These are phyloP conservation scores for Glaucomys volans DNA, from an alignment of 2,113 vertebrate genomes.

Conservation along the genomic window DNA sequence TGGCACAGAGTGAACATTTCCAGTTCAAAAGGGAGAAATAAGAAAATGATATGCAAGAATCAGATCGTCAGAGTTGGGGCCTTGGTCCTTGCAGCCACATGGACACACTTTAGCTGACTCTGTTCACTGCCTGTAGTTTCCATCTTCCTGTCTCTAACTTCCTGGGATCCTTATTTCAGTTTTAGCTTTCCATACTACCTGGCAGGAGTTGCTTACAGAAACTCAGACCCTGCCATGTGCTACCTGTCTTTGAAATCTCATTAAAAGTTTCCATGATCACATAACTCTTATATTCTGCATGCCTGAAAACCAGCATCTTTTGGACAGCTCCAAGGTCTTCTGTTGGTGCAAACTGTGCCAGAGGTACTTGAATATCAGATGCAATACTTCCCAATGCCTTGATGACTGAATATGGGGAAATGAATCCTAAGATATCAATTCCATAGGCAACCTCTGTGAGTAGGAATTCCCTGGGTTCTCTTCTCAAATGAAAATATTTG, in stretches of 20 bases:
- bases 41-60: background rate
- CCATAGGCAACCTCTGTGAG: background rate
- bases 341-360: background rate
- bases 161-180: background rate
- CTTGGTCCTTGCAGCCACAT: too few species aligned
- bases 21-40: too few species aligned
- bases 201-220: rapidly evolving
- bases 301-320: background rate
- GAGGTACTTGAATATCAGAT: background rate
- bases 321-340: background rate
- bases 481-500: background rate
- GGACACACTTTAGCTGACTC: background rate
- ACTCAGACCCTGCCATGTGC: background rate
- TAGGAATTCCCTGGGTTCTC: background rate
- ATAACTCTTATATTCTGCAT: background rate
- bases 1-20: background rate
- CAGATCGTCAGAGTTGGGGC: too few species aligned
- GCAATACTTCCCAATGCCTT: background rate
- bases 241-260: background rate
- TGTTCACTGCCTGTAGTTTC: background rate
- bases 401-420: background rate
- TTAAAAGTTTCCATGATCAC: background rate
- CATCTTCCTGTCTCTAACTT: background rate
- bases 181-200: background rate
- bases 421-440: background rate